Percentiles rank a stretch among this genome's conserved stretches.
phyloP scores from a whole-genome alignment of 2,888 invertebrate genomes.

The Drosophila crucigera region DNA sequence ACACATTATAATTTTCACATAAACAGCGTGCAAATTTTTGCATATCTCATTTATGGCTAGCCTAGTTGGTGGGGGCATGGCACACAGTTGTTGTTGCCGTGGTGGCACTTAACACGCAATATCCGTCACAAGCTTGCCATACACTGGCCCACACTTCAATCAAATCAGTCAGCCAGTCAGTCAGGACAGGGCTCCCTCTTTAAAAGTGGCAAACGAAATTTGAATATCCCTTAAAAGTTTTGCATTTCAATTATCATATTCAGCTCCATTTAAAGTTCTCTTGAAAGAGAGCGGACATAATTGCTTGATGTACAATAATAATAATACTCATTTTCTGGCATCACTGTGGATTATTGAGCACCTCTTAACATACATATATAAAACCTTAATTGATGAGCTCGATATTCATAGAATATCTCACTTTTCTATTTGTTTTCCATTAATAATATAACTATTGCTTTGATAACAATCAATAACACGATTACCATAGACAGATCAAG shows the following conservation, averaged over 20 bases:
- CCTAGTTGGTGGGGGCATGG: conserved; percentile 12
- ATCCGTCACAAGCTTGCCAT: conserved; percentile 4
- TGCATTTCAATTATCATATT: not conserved
- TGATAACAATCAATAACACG: not conserved
- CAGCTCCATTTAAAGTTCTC: not conserved
- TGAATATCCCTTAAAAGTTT: not conserved
- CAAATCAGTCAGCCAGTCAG: conserved; percentile 11
- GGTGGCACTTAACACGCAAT: conserved; percentile 50
- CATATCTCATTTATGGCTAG: conserved; percentile 45
- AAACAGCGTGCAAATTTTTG: conserved; percentile 51
- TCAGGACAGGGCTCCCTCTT: not conserved
- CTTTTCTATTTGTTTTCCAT: not conserved
- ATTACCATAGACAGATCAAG: too few relatives aligned
- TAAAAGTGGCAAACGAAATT: not conserved
- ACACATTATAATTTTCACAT: conserved; percentile 59
- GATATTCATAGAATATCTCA: not conserved
- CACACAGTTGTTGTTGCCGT: not conserved
- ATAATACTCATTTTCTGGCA: not conserved
- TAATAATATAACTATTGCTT: not conserved
- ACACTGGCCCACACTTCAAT: conserved; percentile 31
- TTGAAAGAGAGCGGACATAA: not conserved
- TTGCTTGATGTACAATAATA: not conserved
- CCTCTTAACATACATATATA: not conserved
- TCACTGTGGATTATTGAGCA: not conserved
- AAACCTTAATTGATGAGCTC: not conserved